These are phyloP conservation scores for Podargus strigoides DNA, from an alignment of 2,797 vertebrate species.

Conservation along the genomic window DNA sequence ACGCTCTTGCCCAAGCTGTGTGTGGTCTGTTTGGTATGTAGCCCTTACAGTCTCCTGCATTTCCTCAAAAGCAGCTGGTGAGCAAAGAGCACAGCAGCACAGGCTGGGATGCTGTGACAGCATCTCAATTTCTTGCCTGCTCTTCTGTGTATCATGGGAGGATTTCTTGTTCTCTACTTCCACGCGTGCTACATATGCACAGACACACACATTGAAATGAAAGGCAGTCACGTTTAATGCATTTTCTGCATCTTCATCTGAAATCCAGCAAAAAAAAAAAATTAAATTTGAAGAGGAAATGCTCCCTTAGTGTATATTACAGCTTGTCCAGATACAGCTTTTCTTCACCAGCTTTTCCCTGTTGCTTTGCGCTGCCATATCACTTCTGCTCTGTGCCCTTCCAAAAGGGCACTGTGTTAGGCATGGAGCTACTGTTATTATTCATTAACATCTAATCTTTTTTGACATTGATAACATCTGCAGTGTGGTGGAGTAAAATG, in stretches of 20 bases:
- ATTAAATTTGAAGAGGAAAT: neutral
- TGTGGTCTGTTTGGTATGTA: neutral
- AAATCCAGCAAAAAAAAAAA: neutral
- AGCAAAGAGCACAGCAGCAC: neutral
- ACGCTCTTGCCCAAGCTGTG: neutral
- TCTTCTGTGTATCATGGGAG: neutral
- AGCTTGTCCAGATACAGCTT: neutral
- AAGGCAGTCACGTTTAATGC: neutral
- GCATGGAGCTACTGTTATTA: neutral
- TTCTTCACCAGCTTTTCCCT: neutral
- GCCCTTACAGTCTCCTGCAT: neutral
- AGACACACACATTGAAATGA: neutral
- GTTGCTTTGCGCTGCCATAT: neutral
- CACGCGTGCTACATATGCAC: neutral
- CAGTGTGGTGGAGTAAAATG: neutral
- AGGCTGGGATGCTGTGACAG: neutral
- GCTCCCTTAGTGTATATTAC: neutral
- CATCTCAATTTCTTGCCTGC: neutral
- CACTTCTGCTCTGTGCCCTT: neutral
- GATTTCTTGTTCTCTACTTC: neutral
- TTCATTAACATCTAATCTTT: neutral
- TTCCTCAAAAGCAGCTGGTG: neutral
- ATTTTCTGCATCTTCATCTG: neutral
- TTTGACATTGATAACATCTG: neutral
- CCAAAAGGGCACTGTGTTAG: rapidly evolving